phyloP scores from a whole-genome alignment of 2,888 invertebrate genomes.

The Rugalucina vietnamica region DNA sequence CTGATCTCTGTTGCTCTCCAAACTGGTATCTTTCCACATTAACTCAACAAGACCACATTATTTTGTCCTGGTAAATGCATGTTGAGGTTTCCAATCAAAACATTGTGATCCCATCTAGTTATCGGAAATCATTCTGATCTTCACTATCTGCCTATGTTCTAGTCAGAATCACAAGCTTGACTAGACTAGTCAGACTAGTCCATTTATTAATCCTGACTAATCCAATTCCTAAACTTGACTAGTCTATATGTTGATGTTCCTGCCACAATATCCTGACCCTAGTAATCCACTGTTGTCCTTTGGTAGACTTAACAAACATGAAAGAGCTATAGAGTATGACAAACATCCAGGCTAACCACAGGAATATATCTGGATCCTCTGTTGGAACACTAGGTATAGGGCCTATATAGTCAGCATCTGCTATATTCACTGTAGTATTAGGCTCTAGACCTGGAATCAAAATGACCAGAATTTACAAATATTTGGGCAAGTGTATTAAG shows the following conservation, averaged over 20 bases:
- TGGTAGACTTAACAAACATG: slow-evolving; percentile 74
- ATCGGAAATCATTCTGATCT: no score
- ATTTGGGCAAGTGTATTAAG: no score
- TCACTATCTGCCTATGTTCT: no score
- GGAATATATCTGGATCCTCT: slow-evolving; percentile 91
- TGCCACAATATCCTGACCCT: slow-evolving; percentile 76
- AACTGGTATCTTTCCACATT: no score
- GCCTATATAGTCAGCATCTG: slow-evolving; percentile 85
- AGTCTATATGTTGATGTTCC: slow-evolving; percentile 81
- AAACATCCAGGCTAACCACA: slow-evolving; percentile 94
- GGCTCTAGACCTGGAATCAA: slow-evolving; percentile 73
- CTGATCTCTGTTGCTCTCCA: not conserved
- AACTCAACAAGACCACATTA: no score
- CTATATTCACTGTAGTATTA: slow-evolving; percentile 70
- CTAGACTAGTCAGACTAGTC: no score
- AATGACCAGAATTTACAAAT: no score
- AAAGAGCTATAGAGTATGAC: slow-evolving; percentile 85
- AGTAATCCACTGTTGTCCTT: slow-evolving; percentile 77
- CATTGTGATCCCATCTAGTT: no score
- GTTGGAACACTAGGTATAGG: slow-evolving; percentile 92
- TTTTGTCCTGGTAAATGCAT: no score
- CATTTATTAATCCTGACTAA: no score
- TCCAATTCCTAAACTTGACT: slow-evolving; percentile 39
- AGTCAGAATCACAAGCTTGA: no score
- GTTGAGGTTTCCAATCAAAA: no score